Percentiles rank a stretch among this genome's conserved stretches.
Evolutionary conservation across 2,888 invertebrate species (phyloP).

Genomic region (Osmoderma eremita): DNA sequence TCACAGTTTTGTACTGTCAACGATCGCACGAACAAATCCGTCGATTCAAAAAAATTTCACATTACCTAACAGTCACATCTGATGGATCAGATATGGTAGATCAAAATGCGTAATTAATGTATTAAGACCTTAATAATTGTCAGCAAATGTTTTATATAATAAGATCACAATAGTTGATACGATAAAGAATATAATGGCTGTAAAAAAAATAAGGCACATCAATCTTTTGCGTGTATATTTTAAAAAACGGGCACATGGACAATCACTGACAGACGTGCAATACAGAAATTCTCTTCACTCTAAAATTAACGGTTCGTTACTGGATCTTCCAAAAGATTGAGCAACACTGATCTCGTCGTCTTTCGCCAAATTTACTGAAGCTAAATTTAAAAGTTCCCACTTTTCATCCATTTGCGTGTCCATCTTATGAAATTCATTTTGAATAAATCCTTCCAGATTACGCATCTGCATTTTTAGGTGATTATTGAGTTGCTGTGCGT

Average conservation of each 20-base stretch:
- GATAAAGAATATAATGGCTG: too few relatives aligned
- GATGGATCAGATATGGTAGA: too few relatives aligned
- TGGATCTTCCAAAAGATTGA: conserved; percentile 23
- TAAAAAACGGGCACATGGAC: background rate
- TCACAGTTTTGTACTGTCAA: too few relatives aligned
- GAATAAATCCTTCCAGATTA: conserved; percentile 55
- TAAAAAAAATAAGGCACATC: too few relatives aligned
- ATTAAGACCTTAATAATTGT: too few relatives aligned
- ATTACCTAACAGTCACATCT: too few relatives aligned
- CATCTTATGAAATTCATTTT: conserved; percentile 56
- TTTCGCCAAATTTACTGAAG: conserved; percentile 31
- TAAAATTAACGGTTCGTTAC: conserved; percentile 26
- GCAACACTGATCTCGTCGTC: conserved; percentile 31
- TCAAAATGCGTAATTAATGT: too few relatives aligned
- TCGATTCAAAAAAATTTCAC: too few relatives aligned
- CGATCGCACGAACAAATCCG: too few relatives aligned
- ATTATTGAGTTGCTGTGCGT: conserved; percentile 52
- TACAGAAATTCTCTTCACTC: conserved; percentile 13
- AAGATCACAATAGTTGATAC: too few relatives aligned
- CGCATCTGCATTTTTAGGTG: conserved; percentile 55
- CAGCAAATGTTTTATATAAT: too few relatives aligned
- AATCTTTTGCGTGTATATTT: too few relatives aligned
- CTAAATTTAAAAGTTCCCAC: conserved; percentile 38
- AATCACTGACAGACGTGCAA: background rate
- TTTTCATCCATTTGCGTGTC: conserved; percentile 53